These are phyloP conservation scores for Volucella inanis DNA, from an alignment of 2,888 invertebrate species.

Conservation along the genomic window DNA sequence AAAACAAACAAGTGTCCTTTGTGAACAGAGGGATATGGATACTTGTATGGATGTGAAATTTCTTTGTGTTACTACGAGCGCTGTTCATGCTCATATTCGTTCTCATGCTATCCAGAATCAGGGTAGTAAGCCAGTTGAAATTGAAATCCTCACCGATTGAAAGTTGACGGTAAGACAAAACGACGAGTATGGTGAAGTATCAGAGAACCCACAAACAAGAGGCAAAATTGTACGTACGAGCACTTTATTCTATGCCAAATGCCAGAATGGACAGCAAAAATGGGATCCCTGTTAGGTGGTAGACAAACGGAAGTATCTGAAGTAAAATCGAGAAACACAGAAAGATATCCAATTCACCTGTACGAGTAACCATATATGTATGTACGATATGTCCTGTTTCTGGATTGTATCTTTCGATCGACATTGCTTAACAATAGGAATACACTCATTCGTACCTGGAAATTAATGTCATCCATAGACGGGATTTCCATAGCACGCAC, in stretches of 20 bases:
- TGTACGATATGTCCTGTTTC: conserved; percentile 27
- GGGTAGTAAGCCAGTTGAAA: conserved; percentile 57
- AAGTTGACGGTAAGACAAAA: conserved; percentile 44
- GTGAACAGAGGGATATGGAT: not conserved
- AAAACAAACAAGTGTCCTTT: conserved; percentile 42
- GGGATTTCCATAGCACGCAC: conserved; percentile 52
- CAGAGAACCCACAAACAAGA: not conserved
- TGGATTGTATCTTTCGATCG: conserved; percentile 12
- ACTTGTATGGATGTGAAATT: too few relatives aligned
- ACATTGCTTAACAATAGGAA: conserved; percentile 31
- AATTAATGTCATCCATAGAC: conserved; percentile 52
- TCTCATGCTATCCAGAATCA: conserved; percentile 6
- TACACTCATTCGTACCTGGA: conserved; percentile 34
- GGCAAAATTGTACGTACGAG: not conserved
- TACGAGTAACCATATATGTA: not conserved
- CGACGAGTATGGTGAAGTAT: not conserved
- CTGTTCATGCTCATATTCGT: conserved; percentile 9
- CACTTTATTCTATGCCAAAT: not conserved
- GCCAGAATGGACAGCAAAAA: not conserved
- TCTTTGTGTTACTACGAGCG: not conserved
- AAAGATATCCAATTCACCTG: conserved; percentile 63
- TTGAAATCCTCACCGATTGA: conserved; percentile 54
- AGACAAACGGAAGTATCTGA: conserved; percentile 1
- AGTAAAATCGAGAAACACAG: conserved; percentile 28
- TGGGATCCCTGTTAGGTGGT: not conserved